Base-by-base conservation (phyloP, 2,888 invertebrate species). In the Cantharis rustica region DNA sequence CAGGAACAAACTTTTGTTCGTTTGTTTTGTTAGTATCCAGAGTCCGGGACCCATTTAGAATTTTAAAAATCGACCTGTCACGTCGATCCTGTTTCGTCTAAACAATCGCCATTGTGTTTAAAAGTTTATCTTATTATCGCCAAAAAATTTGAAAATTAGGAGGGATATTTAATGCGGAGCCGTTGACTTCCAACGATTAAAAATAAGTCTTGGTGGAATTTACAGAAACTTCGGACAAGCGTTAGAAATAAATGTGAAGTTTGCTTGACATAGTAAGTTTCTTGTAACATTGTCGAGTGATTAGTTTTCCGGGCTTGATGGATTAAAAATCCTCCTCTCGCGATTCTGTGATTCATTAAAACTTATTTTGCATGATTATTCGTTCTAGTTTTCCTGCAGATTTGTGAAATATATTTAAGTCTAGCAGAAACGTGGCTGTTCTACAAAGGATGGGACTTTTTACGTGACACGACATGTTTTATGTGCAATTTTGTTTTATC, bases 161-260 rank as follows among this genome's bases (percentile, higher is more conserved):
- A 47, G 47, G 47, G 47, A 47, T 47, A 47, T 47, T 47, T 47
- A 7, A 47, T 47, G 5, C 47, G 47, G 47, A 47, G 47, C 47
- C 47, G 47, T 47, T 47, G 47, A 47, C 47, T 47, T 47, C 47
- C n/a, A 47, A 47, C n/a, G 47, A 47, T 47, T 47, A 47, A 47
- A 47, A 47, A 47, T 47, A 47, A 47, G 73, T 73, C 76, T 72
- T 73, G 73, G n/a, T 76, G 72, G 73, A 76, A 76, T 73, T 70
- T 61, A 61, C 68, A 61, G 31, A 63, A 16, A 16, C 20, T 70
- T 13, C n/a, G 15, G 17, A 23, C 10, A 62, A 17, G 62, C 72
- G 75, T 68, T 73, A 75, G 69, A 77, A 72, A 71, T 71, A 75
- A 78, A 75, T 63, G 61, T 75, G 71, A 78, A 78, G 78, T 73